Evolutionary conservation across 2,888 invertebrate species (phyloP).

Genomic region (Loripinus fragilis): DNA sequence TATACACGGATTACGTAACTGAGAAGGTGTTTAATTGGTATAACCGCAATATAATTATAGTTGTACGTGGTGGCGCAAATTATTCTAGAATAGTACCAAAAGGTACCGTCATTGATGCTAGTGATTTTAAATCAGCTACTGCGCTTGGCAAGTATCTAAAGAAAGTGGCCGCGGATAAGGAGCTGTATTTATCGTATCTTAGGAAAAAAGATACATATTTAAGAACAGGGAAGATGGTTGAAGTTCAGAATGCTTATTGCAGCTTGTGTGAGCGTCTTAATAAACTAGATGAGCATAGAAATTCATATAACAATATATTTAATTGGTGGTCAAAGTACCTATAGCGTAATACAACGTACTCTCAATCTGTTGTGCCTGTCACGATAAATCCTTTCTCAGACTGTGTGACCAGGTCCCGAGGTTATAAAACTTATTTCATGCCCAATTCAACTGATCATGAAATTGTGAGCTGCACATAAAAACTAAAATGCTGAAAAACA

Average conservation of each 20-base stretch:
- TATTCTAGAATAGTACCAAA: background rate
- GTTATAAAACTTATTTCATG: no score
- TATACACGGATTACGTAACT: constrained; percentile 5
- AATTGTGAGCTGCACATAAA: no score
- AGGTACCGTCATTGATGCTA: constrained; percentile 3
- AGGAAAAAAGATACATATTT: background rate
- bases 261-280: background rate
- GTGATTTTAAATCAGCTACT: background rate
- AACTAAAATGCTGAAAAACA: no score
- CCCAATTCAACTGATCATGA: no score
- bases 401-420: no score
- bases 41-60: background rate
- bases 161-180: background rate
- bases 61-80: constrained; percentile 8
- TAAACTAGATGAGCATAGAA: background rate
- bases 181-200: background rate
- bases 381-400: no score
- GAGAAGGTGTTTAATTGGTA: constrained; percentile 8
- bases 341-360: no score
- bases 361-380: no score
- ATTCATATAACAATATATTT: background rate
- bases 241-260: background rate
- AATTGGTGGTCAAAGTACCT: constrained; percentile 12
- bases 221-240: background rate
- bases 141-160: background rate